These are phyloP conservation scores for Cydia amplana DNA, from an alignment of 1,140 invertebrate species.

Conservation along the genomic window DNA sequence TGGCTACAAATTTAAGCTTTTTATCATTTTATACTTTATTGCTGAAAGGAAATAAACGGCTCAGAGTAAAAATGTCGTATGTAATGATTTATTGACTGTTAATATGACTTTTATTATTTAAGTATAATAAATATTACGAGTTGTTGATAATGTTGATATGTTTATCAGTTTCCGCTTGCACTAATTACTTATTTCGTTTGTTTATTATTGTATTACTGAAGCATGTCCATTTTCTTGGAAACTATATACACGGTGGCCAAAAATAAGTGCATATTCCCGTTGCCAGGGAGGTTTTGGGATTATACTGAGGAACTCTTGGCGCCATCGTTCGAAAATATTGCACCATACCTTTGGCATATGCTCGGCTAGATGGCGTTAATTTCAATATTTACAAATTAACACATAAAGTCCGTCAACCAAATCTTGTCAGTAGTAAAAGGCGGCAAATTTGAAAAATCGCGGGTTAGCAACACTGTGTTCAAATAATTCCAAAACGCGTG, in stretches of 20 bases:
- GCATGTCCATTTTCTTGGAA: not conserved
- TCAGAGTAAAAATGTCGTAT: not conserved
- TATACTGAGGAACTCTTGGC: too few species aligned
- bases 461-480: too few species aligned
- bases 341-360: too few species aligned
- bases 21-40: not conserved
- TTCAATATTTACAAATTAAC: too few species aligned
- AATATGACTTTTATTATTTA: not conserved
- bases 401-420: too few species aligned
- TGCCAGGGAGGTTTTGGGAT: too few species aligned
- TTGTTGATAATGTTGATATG: not conserved
- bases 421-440: too few species aligned
- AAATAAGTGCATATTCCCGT: too few species aligned
- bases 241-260: not conserved
- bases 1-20: not conserved
- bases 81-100: not conserved
- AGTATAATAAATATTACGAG: not conserved
- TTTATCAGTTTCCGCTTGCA: conserved; percentile 24
- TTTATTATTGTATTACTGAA: not conserved
- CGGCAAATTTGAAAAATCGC: too few species aligned
- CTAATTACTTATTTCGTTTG: conserved; percentile 17
- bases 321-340: too few species aligned
- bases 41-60: not conserved
- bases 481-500: too few species aligned
- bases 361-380: too few species aligned